A percentile compares a stretch with the other conserved stretches of the same genome.
Evolutionary conservation across 1,140 invertebrate genomes (phyloP).

Genomic region (Heliconius congener): DNA sequence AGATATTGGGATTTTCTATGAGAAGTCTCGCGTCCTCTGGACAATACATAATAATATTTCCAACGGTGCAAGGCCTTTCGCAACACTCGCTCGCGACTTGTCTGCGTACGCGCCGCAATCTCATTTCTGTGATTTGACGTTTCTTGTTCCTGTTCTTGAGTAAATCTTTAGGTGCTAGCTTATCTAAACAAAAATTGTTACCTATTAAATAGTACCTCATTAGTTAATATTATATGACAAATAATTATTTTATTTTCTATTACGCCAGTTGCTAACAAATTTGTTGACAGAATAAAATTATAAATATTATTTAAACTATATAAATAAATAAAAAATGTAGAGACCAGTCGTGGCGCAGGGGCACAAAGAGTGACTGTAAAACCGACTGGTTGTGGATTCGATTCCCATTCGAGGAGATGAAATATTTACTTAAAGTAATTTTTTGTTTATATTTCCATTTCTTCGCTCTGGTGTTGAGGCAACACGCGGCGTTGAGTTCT

Average conservation of each 20-base stretch:
- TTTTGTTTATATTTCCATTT: too few relatives aligned
- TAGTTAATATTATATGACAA: not conserved
- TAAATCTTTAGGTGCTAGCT: constrained; percentile 54
- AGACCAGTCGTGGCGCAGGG: too few relatives aligned
- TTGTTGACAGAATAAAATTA: too few relatives aligned
- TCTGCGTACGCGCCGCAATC: constrained; percentile 58
- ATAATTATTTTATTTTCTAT: not conserved
- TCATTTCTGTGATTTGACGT: constrained; percentile 41
- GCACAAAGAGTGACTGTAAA: too few relatives aligned
- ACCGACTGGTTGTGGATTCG: too few relatives aligned
- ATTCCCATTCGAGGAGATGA: too few relatives aligned
- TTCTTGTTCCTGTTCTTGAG: constrained; percentile 42
- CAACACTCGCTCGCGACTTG: constrained; percentile 68
- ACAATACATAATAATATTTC: constrained; percentile 66
- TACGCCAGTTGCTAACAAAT: too few relatives aligned
- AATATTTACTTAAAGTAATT: too few relatives aligned
- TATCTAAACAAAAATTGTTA: constrained; percentile 50
- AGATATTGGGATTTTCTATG: constrained; percentile 61
- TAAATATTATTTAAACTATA: not conserved
- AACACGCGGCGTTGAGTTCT: too few relatives aligned
- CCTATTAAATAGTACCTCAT: not conserved
- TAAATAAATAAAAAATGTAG: not conserved
- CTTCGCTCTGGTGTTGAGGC: too few relatives aligned
- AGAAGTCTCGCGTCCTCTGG: constrained; percentile 58
- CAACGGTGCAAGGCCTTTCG: constrained; percentile 59